Conservation (phyloP, 1,140 invertebrate species). For the Antheraea pernyi region DNA sequence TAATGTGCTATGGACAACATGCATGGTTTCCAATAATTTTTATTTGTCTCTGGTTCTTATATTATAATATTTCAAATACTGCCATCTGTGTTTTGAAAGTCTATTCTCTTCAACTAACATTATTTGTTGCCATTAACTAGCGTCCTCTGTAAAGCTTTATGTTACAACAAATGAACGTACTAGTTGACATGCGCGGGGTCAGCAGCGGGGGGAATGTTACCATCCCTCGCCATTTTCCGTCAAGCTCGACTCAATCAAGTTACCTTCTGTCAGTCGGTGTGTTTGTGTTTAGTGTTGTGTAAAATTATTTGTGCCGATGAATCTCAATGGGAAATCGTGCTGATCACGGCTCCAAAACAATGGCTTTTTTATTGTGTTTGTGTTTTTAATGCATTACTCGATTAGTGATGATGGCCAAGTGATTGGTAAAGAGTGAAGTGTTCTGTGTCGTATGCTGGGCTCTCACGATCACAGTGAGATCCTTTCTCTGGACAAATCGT, state of each 20-base stretch:
- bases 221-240: slow-evolving; percentile 75
- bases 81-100: slow-evolving; percentile 35
- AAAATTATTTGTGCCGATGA: slow-evolving; percentile 75
- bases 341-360: slow-evolving; percentile 67
- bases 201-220: slow-evolving; percentile 45
- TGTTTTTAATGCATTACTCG: slow-evolving; percentile 69
- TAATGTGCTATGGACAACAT: no score
- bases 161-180: slow-evolving; percentile 18
- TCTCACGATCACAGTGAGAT: slow-evolving; percentile 70
- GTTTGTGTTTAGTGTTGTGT: slow-evolving; percentile 76
- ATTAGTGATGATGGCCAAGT: slow-evolving; percentile 75
- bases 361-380: slow-evolving; percentile 74
- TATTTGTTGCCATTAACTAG: slow-evolving; percentile 31
- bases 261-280: slow-evolving; percentile 73
- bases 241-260: slow-evolving; percentile 72
- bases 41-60: no score
- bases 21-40: no score
- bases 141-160: slow-evolving; percentile 42
- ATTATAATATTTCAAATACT: slow-evolving; percentile 3
- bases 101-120: background rate
- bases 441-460: slow-evolving; percentile 75
- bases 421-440: slow-evolving; percentile 69
- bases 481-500: slow-evolving; percentile 75
- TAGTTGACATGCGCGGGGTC: slow-evolving; percentile 45
- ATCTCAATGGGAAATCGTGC: slow-evolving; percentile 76